phyloP scores from a whole-genome alignment of 2,113 vertebrate species.

The Osmerus mordax region DNA sequence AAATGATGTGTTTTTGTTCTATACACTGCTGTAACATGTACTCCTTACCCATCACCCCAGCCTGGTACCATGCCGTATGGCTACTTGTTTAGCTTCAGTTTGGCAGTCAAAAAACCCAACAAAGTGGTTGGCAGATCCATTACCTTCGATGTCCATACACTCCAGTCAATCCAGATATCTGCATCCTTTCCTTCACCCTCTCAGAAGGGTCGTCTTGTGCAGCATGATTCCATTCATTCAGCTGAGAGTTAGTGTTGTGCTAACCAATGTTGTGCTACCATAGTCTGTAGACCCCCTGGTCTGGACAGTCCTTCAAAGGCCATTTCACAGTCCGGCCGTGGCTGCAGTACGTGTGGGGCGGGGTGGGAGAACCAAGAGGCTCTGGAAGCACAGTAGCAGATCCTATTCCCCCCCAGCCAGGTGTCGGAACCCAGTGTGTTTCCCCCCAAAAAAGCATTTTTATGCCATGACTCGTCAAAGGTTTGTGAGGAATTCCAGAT shows the following conservation, averaged over 20 bases:
- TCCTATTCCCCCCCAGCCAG: conserved; percentile 62
- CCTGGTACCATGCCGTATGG: conserved; percentile 62
- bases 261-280: conserved; percentile 66
- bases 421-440: conserved; percentile 57
- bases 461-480: conserved; percentile 31
- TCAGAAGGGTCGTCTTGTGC: conserved; percentile 56
- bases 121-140: conserved; percentile 48
- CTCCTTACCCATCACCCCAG: conserved; percentile 60
- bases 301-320: conserved; percentile 66
- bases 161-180: conserved; percentile 28
- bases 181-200: conserved; percentile 36
- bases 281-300: conserved; percentile 41
- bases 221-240: conserved; percentile 63
- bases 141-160: conserved; percentile 49
- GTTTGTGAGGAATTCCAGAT: background rate
- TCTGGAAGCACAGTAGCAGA: conserved; percentile 49
- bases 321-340: conserved; percentile 66
- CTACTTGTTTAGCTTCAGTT: conserved; percentile 66
- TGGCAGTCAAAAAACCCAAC: conserved; percentile 67
- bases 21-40: conserved; percentile 62
- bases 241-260: conserved; percentile 50
- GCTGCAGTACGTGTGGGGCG: conserved; percentile 52
- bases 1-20: conserved; percentile 60
- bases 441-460: conserved; percentile 36
- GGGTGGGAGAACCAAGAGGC: conserved; percentile 52